Base-by-base conservation (phyloP, 2,797 vertebrate genomes). In the Spinus pinus region DNA sequence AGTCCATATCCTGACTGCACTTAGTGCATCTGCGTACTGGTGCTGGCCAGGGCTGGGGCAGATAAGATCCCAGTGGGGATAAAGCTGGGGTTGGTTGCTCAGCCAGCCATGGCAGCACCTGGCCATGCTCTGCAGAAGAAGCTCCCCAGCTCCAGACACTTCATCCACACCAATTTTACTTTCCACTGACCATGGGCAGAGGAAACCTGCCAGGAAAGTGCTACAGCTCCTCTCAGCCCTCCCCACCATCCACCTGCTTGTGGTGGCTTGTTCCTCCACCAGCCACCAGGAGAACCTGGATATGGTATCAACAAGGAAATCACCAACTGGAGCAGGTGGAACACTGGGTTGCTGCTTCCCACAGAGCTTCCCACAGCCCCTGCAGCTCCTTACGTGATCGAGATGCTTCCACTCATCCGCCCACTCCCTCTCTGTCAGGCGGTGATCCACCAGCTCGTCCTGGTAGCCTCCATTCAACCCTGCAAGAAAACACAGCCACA, bases 401-500 rank as follows among this genome's bases (percentile, higher is more conserved):
- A 99, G 98, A 98, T 99, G 99, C 97, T 99, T 99, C 99, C 99
- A 99, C 97, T 99, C 99, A 37, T 99, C 99, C 53, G 99, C 99
- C 99, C 99, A 99, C 97, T 99, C 99, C 93, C 99, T 98, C 97
- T 99, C 99, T 6, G 99, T 99, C 97, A 99, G 97, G 94, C 99
- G 99, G 97, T 99, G 99, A 97, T 99, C 99, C 94, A 99, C 99
- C 33, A 99, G 98, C 95, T 99, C 99, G 62, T 99, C 99, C 39
- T 99, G 99, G 98, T 99, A 99, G 61, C 98, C 98, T 86, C 99
- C 99, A 66, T 99, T 99, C 94, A 99, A 96, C 92, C 98, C 99
- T 99, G 97, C 95, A 70, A 95, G n/a, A 42, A 80, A 92, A 30
- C 54, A 84, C 67, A 95, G 33, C 60, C 85, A 88, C 74, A 75